Percentiles rank a stretch among this genome's conserved stretches.
Evolutionary conservation across 2,888 invertebrate species (phyloP).

Genomic region (Phyllotreta striolata): DNA sequence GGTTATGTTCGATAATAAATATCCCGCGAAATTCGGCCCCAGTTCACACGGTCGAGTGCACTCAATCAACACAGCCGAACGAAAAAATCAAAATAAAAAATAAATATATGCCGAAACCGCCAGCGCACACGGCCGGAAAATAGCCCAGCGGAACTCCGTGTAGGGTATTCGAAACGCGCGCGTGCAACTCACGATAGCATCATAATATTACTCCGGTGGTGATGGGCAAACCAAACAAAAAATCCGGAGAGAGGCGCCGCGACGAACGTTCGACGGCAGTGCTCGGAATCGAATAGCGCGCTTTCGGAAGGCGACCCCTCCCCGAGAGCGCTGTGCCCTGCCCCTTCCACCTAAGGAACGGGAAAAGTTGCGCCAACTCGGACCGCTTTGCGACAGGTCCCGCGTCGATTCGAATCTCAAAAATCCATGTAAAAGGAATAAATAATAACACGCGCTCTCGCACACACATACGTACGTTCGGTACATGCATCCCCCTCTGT

Average conservation of each 20-base stretch:
- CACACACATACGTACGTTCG: no score
- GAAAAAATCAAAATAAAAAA: conserved; percentile 24
- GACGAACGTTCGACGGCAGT: conserved; percentile 44
- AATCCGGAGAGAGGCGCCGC: conserved; percentile 40
- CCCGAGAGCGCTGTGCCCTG: conserved; percentile 40
- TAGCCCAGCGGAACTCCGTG: conserved; percentile 23
- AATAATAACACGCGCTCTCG: conserved; percentile 55
- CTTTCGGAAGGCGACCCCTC: conserved; percentile 56
- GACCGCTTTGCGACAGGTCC: conserved; percentile 54
- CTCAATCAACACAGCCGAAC: conserved; percentile 30
- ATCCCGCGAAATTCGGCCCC: conserved; percentile 18
- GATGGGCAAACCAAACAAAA: conserved; percentile 13
- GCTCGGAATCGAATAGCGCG: conserved; percentile 56
- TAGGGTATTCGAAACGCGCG: conserved; percentile 28
- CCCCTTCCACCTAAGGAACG: conserved; percentile 47
- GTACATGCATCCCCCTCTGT: conserved; percentile 20
- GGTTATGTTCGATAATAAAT: conserved; percentile 30
- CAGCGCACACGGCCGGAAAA: conserved; percentile 21
- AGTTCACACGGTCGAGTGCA: conserved; percentile 2
- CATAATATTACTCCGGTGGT: conserved; percentile 48
- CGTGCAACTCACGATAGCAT: conserved; percentile 56
- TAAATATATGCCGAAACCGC: conserved; percentile 29
- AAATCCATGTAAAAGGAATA: conserved; percentile 64
- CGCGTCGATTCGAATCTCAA: conserved; percentile 61
- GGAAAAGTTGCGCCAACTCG: conserved; percentile 57